phyloP scores from a whole-genome alignment of 1,140 invertebrate species.

The Drosophila repleta region DNA sequence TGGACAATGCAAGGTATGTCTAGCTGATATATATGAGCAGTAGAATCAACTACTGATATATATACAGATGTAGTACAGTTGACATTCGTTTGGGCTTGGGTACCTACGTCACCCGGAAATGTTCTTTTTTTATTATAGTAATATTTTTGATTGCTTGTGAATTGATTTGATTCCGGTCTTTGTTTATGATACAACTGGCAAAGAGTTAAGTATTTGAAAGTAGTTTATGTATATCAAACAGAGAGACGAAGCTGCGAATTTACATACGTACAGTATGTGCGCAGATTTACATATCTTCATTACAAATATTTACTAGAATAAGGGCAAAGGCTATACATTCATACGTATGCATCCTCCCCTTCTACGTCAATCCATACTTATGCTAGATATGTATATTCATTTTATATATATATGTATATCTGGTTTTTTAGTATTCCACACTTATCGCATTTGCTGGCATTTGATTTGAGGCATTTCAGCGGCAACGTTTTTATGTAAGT shows the following conservation, averaged over 20 bases:
- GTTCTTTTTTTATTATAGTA: not conserved
- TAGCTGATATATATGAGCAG: too few species aligned
- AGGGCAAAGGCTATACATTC: too few species aligned
- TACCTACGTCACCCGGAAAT: not conserved
- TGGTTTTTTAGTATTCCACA: not conserved
- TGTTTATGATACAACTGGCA: not conserved
- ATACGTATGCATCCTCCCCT: too few species aligned
- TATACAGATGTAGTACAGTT: too few species aligned
- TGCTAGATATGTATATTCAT: too few species aligned
- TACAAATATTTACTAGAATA: too few species aligned
- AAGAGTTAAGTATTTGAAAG: too few species aligned
- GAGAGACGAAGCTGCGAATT: not conserved
- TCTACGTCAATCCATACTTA: too few species aligned
- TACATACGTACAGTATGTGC: not conserved
- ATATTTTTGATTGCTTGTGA: not conserved
- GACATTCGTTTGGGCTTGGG: not conserved
- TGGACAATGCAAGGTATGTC: too few species aligned
- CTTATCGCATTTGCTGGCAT: constrained; percentile 2
- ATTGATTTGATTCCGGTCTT: not conserved
- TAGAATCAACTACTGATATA: too few species aligned
- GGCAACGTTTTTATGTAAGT: constrained; percentile 36
- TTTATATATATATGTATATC: not conserved
- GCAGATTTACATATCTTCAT: too few species aligned
- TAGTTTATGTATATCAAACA: not conserved
- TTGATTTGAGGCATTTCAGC: constrained; percentile 24